These are phyloP conservation scores for Ciconia maguari DNA, from an alignment of 2,113 vertebrate species.

Conservation along the genomic window DNA sequence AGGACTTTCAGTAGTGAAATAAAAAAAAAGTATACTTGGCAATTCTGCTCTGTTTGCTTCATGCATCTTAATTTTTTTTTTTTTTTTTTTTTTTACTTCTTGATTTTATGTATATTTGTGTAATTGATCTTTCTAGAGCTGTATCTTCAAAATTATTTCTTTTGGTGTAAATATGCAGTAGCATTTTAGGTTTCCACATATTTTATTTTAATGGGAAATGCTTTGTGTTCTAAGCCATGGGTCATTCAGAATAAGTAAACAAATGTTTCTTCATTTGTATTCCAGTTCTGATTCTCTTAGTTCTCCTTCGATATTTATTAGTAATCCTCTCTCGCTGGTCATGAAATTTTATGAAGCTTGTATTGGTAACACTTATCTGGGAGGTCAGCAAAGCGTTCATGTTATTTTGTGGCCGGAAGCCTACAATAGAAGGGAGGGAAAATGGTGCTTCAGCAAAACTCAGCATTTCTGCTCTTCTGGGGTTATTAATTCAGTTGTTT, in stretches of 20 bases:
- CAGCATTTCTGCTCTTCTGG: constrained; percentile 62
- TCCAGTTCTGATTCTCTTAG: constrained; percentile 55
- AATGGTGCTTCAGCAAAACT: constrained; percentile 78
- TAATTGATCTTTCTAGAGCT: constrained; percentile 65
- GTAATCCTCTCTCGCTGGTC: constrained; percentile 55
- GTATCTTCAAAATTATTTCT: constrained; percentile 61
- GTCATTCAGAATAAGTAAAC: constrained; percentile 65
- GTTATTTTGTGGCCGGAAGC: constrained; percentile 47
- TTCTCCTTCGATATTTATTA: constrained; percentile 63
- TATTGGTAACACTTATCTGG: constrained; percentile 36
- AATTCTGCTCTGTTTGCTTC: constrained; percentile 57
- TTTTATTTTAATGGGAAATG: constrained; percentile 67
- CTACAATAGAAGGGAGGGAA: constrained; percentile 41
- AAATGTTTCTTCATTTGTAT: constrained; percentile 53
- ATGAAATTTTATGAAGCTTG: background rate
- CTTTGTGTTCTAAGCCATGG: constrained; percentile 63
- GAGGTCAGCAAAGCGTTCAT: constrained; percentile 19
- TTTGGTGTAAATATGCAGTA: constrained; percentile 68
- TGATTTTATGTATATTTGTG: constrained; percentile 64
- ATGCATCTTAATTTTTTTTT: constrained; percentile 22
- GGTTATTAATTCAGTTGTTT: constrained; percentile 62
- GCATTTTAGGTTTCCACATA: constrained; percentile 51
- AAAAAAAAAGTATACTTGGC: constrained; percentile 1
- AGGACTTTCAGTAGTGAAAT: constrained; percentile 17
- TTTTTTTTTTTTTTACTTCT: background rate